A percentile compares a stretch with the other conserved stretches of the same genome.
Conservation (phyloP, 2,797 vertebrate genomes). For the Petrocephalus schoutedeni region DNA sequence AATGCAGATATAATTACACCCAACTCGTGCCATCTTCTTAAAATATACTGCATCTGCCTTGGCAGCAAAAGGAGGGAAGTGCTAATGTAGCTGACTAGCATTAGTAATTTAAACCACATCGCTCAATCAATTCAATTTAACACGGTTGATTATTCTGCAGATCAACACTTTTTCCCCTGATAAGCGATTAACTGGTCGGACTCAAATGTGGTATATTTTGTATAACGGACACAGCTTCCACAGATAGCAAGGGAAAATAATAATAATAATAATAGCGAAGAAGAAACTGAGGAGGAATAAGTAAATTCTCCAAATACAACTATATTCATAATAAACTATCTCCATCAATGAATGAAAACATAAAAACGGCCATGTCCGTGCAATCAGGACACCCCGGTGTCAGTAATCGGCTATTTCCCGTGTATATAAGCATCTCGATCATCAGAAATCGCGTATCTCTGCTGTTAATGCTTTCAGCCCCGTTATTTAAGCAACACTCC, state of each 20-base stretch:
- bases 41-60: background rate
- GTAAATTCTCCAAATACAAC: background rate
- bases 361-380: background rate
- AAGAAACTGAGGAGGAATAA: background rate
- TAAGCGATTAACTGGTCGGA: background rate
- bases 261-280: background rate
- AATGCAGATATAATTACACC: background rate
- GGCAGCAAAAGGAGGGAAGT: background rate
- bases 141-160: background rate
- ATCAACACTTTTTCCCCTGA: background rate
- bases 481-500: constrained; percentile 11
- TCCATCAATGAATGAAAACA: constrained; percentile 3
- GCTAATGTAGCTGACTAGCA: background rate
- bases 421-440: background rate
- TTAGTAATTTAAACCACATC: background rate
- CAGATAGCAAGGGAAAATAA: background rate
- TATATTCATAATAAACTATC: background rate
- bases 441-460: background rate
- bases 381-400: background rate
- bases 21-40: background rate
- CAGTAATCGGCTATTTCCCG: background rate
- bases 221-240: background rate
- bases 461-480: background rate
- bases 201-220: background rate
- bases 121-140: background rate